These are phyloP conservation scores for Caenorhabditis sp. DNA, from an alignment of 2,888 invertebrate species.

Conservation along the genomic window DNA sequence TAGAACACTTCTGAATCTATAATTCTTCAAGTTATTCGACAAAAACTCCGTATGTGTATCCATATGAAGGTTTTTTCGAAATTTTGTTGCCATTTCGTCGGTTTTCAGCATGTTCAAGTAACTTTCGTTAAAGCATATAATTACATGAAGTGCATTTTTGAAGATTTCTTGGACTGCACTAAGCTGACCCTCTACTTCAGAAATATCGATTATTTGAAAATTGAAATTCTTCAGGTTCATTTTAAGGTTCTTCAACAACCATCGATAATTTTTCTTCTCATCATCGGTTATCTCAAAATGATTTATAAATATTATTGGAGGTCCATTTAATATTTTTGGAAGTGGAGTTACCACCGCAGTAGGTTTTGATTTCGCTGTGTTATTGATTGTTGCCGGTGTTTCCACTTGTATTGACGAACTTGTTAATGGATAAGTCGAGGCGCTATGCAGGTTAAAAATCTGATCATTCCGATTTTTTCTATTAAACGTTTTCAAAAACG, in stretches of 20 bases:
- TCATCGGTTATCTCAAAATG: constrained; percentile 21
- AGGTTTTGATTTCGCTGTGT: no score
- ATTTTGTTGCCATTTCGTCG: not conserved
- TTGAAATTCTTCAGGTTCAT: constrained; percentile 6
- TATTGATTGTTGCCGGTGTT: no score
- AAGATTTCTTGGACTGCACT: not conserved
- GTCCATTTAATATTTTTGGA: not conserved
- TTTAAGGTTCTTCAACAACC: constrained; percentile 34
- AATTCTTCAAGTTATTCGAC: constrained; percentile 19
- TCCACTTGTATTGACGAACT: not conserved
- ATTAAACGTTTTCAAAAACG: constrained; percentile 4
- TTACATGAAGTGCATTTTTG: constrained; percentile 10
- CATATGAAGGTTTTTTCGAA: constrained; percentile 15
- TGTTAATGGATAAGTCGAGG: not conserved
- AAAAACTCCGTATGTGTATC: constrained; percentile 18
- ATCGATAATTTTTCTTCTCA: constrained; percentile 21
- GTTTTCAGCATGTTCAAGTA: constrained; percentile 4
- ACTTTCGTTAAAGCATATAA: constrained; percentile 29
- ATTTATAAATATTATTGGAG: constrained; percentile 25
- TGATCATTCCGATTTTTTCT: not conserved
- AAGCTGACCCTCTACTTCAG: constrained; percentile 6
- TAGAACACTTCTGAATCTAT: constrained; percentile 26
- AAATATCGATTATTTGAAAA: constrained; percentile 11
- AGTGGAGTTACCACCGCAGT: not conserved
- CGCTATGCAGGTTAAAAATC: not conserved